Percentiles rank a stretch among this genome's conserved stretches.
Evolutionary conservation across 2,888 invertebrate genomes (phyloP).

Genomic region (Oscheius sp.): DNA sequence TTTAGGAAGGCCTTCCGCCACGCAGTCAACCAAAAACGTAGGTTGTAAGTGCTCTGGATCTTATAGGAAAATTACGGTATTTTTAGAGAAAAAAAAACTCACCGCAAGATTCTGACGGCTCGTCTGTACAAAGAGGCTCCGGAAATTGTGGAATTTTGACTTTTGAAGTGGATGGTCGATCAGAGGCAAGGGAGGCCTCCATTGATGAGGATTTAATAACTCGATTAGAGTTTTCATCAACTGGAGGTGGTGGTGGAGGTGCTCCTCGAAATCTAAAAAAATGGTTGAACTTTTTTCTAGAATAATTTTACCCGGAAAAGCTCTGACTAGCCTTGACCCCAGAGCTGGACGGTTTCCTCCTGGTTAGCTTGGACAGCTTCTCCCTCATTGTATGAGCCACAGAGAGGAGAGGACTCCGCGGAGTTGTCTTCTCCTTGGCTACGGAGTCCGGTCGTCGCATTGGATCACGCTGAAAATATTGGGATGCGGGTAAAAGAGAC

Average conservation of each 20-base stretch:
- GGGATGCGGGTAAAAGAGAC: too few species aligned
- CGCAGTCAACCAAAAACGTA: too few species aligned
- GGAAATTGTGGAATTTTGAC: slow-evolving; percentile 46
- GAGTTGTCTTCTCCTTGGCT: slow-evolving; percentile 35
- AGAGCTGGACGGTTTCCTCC: slow-evolving; percentile 3
- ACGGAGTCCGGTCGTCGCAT: slow-evolving; percentile 21
- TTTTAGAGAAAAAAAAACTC: too few species aligned
- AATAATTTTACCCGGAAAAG: slow-evolving; percentile 45
- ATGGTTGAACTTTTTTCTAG: too few species aligned
- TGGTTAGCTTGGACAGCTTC: slow-evolving; percentile 45
- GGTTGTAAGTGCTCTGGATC: too few species aligned
- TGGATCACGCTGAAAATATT: too few species aligned
- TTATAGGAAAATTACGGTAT: too few species aligned
- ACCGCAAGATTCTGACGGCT: slow-evolving; percentile 27
- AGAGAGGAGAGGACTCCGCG: slow-evolving; percentile 64
- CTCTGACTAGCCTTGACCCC: slow-evolving; percentile 44
- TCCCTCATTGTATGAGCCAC: slow-evolving; percentile 65
- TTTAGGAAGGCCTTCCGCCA: too few species aligned
- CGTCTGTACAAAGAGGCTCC: slow-evolving; percentile 41
- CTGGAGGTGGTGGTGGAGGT: slow-evolving; percentile 34
- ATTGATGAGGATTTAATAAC: slow-evolving; percentile 54
- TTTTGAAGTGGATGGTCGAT: slow-evolving; percentile 26
- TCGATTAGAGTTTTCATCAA: slow-evolving; percentile 53
- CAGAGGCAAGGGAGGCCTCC: slow-evolving; percentile 37
- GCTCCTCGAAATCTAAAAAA: slow-evolving; percentile 9